A percentile compares a stretch with the other conserved stretches of the same genome.
These are phyloP conservation scores for Pocillopora meandrina DNA, from an alignment of 92 coral and sea anemone species.

Conservation along the genomic window DNA sequence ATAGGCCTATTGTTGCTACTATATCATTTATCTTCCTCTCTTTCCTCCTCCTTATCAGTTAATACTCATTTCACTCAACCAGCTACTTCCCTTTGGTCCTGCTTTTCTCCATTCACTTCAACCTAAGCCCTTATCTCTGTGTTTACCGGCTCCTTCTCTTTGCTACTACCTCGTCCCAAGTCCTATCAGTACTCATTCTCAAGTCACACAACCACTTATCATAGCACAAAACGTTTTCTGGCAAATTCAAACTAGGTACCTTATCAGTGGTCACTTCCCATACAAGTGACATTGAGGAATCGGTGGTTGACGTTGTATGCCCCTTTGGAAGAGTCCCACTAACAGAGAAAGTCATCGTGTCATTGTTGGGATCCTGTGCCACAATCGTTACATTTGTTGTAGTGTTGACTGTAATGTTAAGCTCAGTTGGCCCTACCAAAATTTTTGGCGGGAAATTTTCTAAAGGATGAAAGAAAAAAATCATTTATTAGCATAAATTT, in stretches of 20 bases:
- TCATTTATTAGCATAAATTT: too few species aligned
- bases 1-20: too few species aligned
- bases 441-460: constrained; percentile 62
- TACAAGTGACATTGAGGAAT: constrained; percentile 3
- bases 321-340: constrained; percentile 45
- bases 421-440: constrained; percentile 31
- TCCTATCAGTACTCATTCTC: too few species aligned
- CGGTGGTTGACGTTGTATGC: constrained; percentile 16
- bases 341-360: constrained; percentile 46
- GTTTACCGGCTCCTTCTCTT: too few species aligned
- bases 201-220: too few species aligned
- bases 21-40: too few species aligned
- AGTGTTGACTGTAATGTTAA: constrained; percentile 54
- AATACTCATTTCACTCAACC: too few species aligned
- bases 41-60: too few species aligned
- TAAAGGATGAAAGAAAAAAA: background rate
- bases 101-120: too few species aligned
- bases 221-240: background rate
- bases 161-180: too few species aligned
- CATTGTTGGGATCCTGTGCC: constrained; percentile 68
- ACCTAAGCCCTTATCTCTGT: too few species aligned
- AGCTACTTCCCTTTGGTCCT: too few species aligned
- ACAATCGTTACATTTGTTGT: constrained; percentile 22
- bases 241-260: constrained; percentile 13
- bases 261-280: constrained; percentile 48